Percentiles rank a stretch among this genome's conserved stretches.
These are phyloP conservation scores for Ennomos erosarius DNA, from an alignment of 2,888 invertebrate species.

Conservation along the genomic window DNA sequence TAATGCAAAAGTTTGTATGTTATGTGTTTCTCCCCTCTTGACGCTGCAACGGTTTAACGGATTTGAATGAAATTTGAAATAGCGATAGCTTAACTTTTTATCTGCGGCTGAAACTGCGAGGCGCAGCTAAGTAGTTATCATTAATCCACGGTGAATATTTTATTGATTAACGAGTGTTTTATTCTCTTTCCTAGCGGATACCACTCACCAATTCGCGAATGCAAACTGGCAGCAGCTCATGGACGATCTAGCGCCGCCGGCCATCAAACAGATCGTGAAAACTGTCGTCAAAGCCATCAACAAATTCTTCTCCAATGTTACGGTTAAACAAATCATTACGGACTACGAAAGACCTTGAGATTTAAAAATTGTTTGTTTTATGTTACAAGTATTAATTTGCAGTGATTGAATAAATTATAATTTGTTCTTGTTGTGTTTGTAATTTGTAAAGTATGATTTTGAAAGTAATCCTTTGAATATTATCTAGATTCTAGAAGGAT, in stretches of 20 bases:
- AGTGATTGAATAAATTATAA: neutral
- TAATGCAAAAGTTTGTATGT: too few species aligned
- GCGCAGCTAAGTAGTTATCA: too few species aligned
- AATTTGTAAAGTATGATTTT: too few species aligned
- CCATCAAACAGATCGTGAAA: slow-evolving; percentile 74
- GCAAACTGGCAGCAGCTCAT: slow-evolving; percentile 79
- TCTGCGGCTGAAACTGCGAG: too few species aligned
- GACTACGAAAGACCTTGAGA: slow-evolving; percentile 53
- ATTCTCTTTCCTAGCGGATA: slow-evolving; percentile 61
- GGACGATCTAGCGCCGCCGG: slow-evolving; percentile 79
- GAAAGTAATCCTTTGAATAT: too few species aligned
- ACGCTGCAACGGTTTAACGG: too few species aligned
- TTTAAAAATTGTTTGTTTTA: slow-evolving; percentile 10
- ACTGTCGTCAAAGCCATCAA: slow-evolving; percentile 73
- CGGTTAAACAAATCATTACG: slow-evolving; percentile 55
- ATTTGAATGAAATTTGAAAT: too few species aligned
- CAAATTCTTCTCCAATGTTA: slow-evolving; percentile 70
- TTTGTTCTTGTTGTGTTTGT: too few species aligned
- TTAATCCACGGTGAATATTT: too few species aligned
- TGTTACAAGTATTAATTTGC: neutral
- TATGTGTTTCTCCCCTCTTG: too few species aligned
- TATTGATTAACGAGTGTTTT: neutral
- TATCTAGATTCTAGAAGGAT: too few species aligned
- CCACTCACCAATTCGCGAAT: slow-evolving; percentile 74
- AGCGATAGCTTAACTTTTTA: too few species aligned